Evolutionary conservation across 2,888 invertebrate species (phyloP), one percentile per base, ranked within the genome.

Genomic region (Drosophila peninsularis): DNA sequence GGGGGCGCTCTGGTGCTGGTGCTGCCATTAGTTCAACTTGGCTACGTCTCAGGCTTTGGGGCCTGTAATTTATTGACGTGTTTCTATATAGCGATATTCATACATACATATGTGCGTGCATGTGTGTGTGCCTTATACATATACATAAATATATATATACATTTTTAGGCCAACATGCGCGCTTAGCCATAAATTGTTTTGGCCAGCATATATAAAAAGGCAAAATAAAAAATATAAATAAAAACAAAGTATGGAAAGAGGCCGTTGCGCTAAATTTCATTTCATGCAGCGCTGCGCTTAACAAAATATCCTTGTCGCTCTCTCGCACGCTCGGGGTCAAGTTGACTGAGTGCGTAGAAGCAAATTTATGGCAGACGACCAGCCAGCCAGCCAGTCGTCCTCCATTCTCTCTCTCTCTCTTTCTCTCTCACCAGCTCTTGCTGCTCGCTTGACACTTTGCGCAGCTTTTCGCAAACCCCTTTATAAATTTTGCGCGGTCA

Each of bases 181-280:
- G 84, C 82, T 87, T 84, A 79, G 82, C 79, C 82, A 82, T 82
- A 87, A 82, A 87, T 82, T 82, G 88, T 71, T 64, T 64, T 76
- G 82, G 68, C 68, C 68, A 66, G 57, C 56, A 44, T 55, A 75
- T 70, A 73, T 61, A 65, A 56, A 42, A 55, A 42, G 27, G 14
- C 3, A 45, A 30, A 45, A 21, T 21, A 45, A 45, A 45, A 41
- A 21, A 37, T 17, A 37, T 55, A 69, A 75, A 72, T 57, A 61
- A 42, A 21, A 42, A 42, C 30, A 62, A 49, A 45, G 58, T 62
- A 56, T 64, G 49, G 53, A 67, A 79, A 60, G 52, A 58, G 64
- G 57, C 66, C 78, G 78, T 78, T 80, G 82, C 78, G 84, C 84
- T 86, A 78, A 82, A 82, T 83, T 82, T 86, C 78, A 83, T 82